These are phyloP conservation scores for Pipa parva DNA, from an alignment of 2,113 vertebrate species.

Conservation along the genomic window DNA sequence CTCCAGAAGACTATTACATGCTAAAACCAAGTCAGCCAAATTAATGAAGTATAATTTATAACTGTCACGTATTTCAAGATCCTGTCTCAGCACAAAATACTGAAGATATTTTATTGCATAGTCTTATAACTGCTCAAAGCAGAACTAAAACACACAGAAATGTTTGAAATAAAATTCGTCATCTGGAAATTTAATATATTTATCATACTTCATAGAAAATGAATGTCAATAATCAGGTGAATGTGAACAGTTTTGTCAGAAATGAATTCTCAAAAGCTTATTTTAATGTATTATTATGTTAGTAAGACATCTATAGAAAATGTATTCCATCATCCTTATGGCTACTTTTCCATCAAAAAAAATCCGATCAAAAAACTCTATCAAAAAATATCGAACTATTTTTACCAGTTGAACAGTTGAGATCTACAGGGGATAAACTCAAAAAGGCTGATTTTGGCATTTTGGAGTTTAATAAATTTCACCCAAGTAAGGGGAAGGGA, in stretches of 20 bases:
- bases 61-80: not conserved
- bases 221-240: constrained; percentile 4
- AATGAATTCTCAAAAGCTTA: not conserved
- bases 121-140: not conserved
- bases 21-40: not conserved
- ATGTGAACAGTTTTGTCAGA: too few relatives aligned
- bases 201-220: not conserved
- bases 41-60: constrained; percentile 2
- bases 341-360: too few relatives aligned
- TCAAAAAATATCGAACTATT: too few relatives aligned
- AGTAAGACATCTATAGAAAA: not conserved
- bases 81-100: not conserved
- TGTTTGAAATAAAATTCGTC: constrained; percentile 5
- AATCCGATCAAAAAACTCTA: too few relatives aligned
- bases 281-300: not conserved
- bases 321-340: too few relatives aligned
- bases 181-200: constrained; percentile 16
- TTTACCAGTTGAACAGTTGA: too few relatives aligned
- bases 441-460: too few relatives aligned
- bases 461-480: too few relatives aligned
- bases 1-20: not conserved
- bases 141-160: not conserved
- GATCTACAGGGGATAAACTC: too few relatives aligned
- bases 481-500: too few relatives aligned
- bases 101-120: not conserved